Conservation (phyloP, 2,113 vertebrate species). For the Melanerpes aurifrons region DNA sequence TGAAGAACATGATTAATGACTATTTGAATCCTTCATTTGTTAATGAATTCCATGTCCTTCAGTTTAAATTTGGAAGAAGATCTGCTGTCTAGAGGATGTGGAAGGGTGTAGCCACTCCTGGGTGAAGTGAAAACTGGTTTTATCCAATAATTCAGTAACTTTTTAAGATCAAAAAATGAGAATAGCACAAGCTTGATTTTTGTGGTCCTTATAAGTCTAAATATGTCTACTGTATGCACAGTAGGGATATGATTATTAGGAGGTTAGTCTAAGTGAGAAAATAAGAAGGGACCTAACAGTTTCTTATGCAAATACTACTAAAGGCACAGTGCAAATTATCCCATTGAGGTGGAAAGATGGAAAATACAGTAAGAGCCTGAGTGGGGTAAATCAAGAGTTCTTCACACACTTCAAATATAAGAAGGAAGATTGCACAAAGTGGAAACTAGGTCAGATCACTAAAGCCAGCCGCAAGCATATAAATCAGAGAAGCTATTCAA, state of each 20-base stretch:
- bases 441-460: slow-evolving; percentile 29
- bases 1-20: not conserved
- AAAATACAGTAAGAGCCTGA: not conserved
- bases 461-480: not conserved
- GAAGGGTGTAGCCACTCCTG: not conserved
- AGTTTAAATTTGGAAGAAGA: not conserved
- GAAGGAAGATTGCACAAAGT: not conserved
- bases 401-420: not conserved
- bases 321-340: not conserved
- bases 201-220: not conserved
- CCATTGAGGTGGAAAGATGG: not conserved
- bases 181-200: not conserved
- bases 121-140: not conserved
- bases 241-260: not conserved
- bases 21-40: not conserved
- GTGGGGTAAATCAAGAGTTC: slow-evolving; percentile 8
- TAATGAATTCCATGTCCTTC: not conserved
- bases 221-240: not conserved
- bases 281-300: not conserved
- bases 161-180: not conserved
- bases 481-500: not conserved
- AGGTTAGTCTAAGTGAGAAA: not conserved
- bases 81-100: not conserved
- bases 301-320: not conserved
- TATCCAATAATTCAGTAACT: not conserved